Base-by-base conservation (phyloP, 30 jellyfish, hydroid and myxozoan species). In the Chrysaora quinquecirrha region DNA sequence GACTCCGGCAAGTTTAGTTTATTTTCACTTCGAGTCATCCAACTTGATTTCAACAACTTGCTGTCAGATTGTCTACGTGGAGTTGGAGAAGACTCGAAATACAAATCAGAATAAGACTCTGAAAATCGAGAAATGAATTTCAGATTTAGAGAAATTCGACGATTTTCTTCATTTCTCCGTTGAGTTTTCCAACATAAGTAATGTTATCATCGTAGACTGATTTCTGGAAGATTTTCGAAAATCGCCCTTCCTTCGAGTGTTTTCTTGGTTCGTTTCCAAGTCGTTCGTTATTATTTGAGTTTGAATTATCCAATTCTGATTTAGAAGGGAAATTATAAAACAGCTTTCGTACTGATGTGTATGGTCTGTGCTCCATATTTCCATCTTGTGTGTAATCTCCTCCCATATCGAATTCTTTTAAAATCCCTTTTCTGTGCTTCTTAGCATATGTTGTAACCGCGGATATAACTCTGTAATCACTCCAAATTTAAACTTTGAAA, bases 291-390 rank as follows among this genome's bases (percentile, higher is more conserved):
- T n/a, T n/a, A n/a, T n/a, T n/a, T n/a, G n/a, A n/a, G n/a, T n/a
- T 18, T 21, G 19, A 20, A 2, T 12, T 31, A 70, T 28, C 30
- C 70, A 28, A 72, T 12, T 23, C 50, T 28, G 54, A 11, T 29
- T 70, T 70, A n/a, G 30, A 3, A 16, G 84, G 84, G 48, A 19
- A 73, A 73, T 48, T 31, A 52, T 73, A 73, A 19, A 73, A 73
- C 73, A 73, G 84, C 73, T 73, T 46, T 3, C 84, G 84, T 1
- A 73, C 50, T 24, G 84, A 73, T 73, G 84, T 73, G 72, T 73
- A 73, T 11, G 84, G 84, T 29, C 72, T 46, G 73, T 73, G 73
- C 1, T 48, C 73, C 62, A 46, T 35, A 73, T 73, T 73, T 73
- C 29, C 34, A 3, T 73, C 84, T 33, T 38, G 14, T 38, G 24